phyloP scores from a whole-genome alignment of 2,113 vertebrate species.

The Siniperca knerii region DNA sequence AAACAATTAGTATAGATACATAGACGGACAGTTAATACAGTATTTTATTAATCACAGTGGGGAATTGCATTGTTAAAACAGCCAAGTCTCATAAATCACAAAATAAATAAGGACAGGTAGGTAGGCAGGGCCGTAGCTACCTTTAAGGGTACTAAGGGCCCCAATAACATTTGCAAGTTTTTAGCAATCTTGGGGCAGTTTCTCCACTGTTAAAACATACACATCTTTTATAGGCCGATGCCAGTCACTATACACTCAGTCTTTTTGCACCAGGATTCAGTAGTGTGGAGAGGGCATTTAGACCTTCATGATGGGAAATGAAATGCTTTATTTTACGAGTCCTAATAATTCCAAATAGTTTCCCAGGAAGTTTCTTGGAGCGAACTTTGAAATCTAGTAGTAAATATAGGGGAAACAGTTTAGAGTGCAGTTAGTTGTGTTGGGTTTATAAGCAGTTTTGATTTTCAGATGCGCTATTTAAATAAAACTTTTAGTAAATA shows the following conservation, averaged over 20 bases:
- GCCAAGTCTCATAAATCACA: background rate
- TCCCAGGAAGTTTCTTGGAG: background rate
- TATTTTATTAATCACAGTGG: background rate
- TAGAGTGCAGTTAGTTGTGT: background rate
- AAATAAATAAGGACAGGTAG: background rate
- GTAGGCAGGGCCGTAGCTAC: background rate
- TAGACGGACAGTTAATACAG: background rate
- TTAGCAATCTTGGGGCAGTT: background rate
- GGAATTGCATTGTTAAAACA: background rate
- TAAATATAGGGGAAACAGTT: background rate
- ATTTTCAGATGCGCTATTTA: too few species aligned
- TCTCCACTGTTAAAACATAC: background rate
- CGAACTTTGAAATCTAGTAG: background rate
- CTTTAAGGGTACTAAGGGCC: background rate
- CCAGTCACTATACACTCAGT: background rate
- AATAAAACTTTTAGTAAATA: too few species aligned
- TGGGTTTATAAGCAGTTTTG: background rate
- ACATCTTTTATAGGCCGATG: background rate
- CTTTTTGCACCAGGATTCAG: background rate
- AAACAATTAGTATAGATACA: background rate
- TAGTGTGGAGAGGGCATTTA: background rate
- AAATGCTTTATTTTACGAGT: constrained; percentile 3
- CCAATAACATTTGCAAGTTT: background rate
- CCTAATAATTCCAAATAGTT: background rate
- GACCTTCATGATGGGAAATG: background rate